Evolutionary conservation across 1,140 invertebrate species (phyloP), one percentile per base, ranked within the genome.

Genomic region (Nomia melanderi): DNA sequence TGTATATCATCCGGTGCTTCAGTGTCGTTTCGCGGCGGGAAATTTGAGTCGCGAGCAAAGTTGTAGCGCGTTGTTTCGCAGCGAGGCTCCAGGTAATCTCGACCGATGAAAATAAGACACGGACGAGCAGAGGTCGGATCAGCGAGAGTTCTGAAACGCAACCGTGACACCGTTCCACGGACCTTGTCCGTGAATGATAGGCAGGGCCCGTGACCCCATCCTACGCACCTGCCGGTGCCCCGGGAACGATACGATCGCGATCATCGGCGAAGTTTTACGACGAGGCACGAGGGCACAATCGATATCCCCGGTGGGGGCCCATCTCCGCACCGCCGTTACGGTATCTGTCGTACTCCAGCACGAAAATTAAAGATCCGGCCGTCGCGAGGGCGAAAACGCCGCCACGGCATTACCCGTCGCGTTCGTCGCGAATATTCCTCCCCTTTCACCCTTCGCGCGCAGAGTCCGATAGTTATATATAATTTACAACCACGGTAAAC

Each of bases 261-360:
- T 79, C 44, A 53, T 75, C 47, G 29, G 76, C 81, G 71, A 83
- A 83, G 60, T 79, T 79, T 79, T 72, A 83, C 82, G 82, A 83
- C 70, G 81, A 65, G 47, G 54, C 77, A 79, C 81, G 77, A 83
- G 66, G 31, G 62, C 66, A 62, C 73, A 76, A 83, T 83, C 82
- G 81, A 83, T 83, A 64, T 27, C 9, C 17, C 12, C n/a, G 23
- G 33, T 23, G 60, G 29, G 60, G 39, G 59, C 33, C 33, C 47
- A 20, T 44, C 41, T 44, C 41, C 41, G 3, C 41, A 4, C 41
- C 7, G 6, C 27, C n/a, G 64, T 59, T 57, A 75, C 73, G 73
- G 53, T 73, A 73, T 73, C 60, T 54, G 63, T 75, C 73, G 63
- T 75, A 75, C 73, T 57, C 53, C 23, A 29, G 17, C 50, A 47